Evolutionary conservation across 2,113 vertebrate species (phyloP).

Genomic region (Speoplatyrhinus poulsoni): DNA sequence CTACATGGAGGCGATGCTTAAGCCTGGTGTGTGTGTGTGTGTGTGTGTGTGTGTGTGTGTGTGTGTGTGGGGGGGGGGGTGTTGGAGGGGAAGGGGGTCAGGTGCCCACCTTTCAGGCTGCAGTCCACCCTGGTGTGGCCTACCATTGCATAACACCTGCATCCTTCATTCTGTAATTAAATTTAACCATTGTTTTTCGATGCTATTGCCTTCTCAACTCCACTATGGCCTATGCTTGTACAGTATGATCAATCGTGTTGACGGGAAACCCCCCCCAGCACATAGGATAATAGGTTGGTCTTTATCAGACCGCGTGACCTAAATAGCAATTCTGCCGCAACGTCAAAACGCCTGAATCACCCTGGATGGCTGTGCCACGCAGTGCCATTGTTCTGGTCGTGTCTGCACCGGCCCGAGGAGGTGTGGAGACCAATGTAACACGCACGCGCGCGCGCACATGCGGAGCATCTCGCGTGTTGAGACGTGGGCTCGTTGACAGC

Average conservation of each 20-base stretch:
- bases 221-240: too few species aligned
- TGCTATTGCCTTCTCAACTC: too few species aligned
- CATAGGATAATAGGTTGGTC: background rate
- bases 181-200: too few species aligned
- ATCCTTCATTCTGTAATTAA: too few species aligned
- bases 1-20: too few species aligned
- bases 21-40: slow-evolving; percentile 15
- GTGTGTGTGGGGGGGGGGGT: too few species aligned
- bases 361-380: background rate
- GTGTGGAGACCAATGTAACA: background rate
- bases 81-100: too few species aligned
- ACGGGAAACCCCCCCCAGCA: slow-evolving; percentile 8
- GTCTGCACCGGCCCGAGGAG: slow-evolving; percentile 8
- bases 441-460: background rate
- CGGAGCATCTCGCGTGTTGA: slow-evolving; percentile 3
- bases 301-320: slow-evolving; percentile 5
- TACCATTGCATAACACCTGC: too few species aligned
- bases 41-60: too few species aligned
- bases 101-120: slow-evolving; percentile 2
- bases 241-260: too few species aligned
- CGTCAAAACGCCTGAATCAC: slow-evolving; percentile 1
- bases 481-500: slow-evolving; percentile 20
- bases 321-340: slow-evolving; percentile 41
- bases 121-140: background rate
- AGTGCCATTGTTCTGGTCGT: background rate